Conservation (phyloP, 2,113 vertebrate genomes). For the Lepus timidus region DNA sequence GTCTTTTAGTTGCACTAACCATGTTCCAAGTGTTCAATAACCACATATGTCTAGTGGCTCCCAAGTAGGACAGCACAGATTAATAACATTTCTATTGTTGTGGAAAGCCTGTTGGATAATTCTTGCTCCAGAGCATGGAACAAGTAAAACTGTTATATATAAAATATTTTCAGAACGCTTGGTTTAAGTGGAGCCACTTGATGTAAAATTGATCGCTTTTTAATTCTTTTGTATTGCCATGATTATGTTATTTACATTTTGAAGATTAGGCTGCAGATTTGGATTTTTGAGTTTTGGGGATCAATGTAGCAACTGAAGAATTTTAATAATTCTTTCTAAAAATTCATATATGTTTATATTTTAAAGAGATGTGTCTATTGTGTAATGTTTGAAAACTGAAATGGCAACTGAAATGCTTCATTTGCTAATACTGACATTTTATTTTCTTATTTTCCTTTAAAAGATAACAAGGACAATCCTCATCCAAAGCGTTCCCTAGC, state of each 20-base stretch:
- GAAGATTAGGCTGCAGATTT: background rate
- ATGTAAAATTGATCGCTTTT: background rate
- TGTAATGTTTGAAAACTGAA: constrained; percentile 63
- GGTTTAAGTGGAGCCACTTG: background rate
- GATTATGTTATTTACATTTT: background rate
- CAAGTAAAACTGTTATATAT: background rate
- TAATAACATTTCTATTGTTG: background rate
- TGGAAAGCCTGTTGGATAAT: background rate
- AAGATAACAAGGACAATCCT: constrained; percentile 75
- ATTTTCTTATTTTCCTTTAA: constrained; percentile 75
- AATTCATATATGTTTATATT: background rate
- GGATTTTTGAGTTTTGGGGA: background rate
- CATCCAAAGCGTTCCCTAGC: constrained; percentile 74
- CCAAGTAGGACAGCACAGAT: background rate
- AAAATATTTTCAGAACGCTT: background rate
- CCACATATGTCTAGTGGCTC: background rate
- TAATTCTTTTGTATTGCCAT: background rate
- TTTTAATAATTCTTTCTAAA: constrained; percentile 44
- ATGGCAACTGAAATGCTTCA: constrained; percentile 54
- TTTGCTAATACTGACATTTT: constrained; percentile 56
- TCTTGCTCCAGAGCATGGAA: background rate
- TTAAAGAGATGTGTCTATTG: background rate
- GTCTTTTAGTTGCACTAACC: background rate
- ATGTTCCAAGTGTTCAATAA: background rate
- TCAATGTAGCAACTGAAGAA: background rate